Evolutionary conservation across 1,140 invertebrate species (phyloP).

Genomic region (Leucophenga varia): DNA sequence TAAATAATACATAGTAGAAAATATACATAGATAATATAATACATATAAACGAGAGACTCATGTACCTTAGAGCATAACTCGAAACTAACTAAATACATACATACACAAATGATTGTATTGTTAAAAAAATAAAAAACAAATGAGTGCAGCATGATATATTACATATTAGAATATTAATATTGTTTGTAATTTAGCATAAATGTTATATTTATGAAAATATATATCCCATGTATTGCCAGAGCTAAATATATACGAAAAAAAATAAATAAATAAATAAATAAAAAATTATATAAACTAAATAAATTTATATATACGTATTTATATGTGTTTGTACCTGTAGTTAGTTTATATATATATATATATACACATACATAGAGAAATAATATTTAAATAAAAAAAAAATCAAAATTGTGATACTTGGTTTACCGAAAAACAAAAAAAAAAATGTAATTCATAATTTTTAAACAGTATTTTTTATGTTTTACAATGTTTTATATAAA

Average conservation of each 20-base stretch:
- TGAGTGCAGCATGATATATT: slow-evolving; percentile 11
- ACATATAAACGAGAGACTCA: slow-evolving; percentile 52
- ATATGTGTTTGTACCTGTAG: slow-evolving; percentile 49
- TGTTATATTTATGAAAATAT: slow-evolving; percentile 27
- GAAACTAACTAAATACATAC: slow-evolving; percentile 33
- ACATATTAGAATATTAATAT: too few relatives aligned
- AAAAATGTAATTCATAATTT: too few relatives aligned
- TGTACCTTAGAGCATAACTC: slow-evolving; percentile 36
- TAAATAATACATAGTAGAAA: too few relatives aligned
- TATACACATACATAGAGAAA: not conserved
- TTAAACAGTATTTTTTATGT: slow-evolving; percentile 16
- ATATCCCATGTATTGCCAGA: slow-evolving; percentile 39
- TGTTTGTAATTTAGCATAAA: slow-evolving; percentile 22
- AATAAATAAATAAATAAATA: slow-evolving; percentile 19
- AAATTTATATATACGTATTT: slow-evolving; percentile 19
- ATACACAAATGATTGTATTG: slow-evolving; percentile 8
- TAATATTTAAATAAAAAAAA: slow-evolving; percentile 4
- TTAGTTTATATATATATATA: slow-evolving; percentile 26
- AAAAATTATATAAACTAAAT: slow-evolving; percentile 8
- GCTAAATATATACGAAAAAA: slow-evolving; percentile 27
- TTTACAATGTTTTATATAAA: not conserved
- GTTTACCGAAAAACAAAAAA: slow-evolving; percentile 23
- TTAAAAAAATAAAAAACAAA: slow-evolving; percentile 1
- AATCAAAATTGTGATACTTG: slow-evolving; percentile 28
- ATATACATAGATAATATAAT: too few relatives aligned